Base-by-base conservation (phyloP, 2,888 invertebrate genomes). In the Hanleya hanleyi region DNA sequence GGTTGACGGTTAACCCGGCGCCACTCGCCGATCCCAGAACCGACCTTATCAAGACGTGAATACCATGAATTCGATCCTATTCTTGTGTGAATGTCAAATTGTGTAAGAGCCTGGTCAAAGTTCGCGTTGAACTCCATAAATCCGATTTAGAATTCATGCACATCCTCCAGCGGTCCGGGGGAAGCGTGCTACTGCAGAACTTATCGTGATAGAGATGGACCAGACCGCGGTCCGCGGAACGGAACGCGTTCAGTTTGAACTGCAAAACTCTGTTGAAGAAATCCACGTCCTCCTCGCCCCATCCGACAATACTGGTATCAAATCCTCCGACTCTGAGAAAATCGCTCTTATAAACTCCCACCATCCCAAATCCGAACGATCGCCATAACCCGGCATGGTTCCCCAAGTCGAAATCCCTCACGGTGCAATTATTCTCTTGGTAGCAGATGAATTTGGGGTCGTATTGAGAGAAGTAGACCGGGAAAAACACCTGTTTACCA, bases 281-380 rank as follows among this genome's bases (percentile, higher is more conserved):
- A 86, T 96, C 95, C 0, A 99, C 98, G 90, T 99, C 98, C 90
- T 98, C 98, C 85, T 96, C 93, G 0, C 98, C 98, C 98, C 98
- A 99, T 3, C 98, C 98, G 76, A 94, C 94, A 70, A 99, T 97
- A 51, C 93, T 93, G 62, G 95, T 94, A 91, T 98, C 95, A 86
- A 97, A 96, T 1, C 98, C 97, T 66, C 98, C 97, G 1, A 96
- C 90, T 73, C 92, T 91, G 38, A 92, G 91, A 84, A 96, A 94
- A 90, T 98, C 98, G 71, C 93, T 93, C 91, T 96, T 96, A 90
- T 95, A 98, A 77, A 97, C 93, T 82, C 96, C 94, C 33, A 95
- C 95, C 73, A 99, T 96, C 57, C 98, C 98, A 88, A 95, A 99
- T 41, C 98, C 98, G 89, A 96, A 99, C 85, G 95, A 95, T 69